A percentile compares a stretch with the other conserved stretches of the same genome.
Conservation (phyloP, 2,113 vertebrate genomes). For the Macrotus californicus region DNA sequence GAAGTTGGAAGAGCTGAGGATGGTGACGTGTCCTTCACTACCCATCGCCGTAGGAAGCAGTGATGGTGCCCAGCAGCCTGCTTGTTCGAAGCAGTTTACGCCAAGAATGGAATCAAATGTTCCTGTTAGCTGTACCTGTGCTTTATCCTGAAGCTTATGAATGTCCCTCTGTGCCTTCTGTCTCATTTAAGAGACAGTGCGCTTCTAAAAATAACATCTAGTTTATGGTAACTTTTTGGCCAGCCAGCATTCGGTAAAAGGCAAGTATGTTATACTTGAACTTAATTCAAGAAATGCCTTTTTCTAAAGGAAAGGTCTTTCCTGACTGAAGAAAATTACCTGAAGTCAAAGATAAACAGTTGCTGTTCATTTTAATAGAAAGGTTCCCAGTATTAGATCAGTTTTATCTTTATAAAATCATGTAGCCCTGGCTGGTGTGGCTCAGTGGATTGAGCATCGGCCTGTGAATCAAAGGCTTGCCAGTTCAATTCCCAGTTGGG, state of each 20-base stretch:
- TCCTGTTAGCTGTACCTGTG: neutral
- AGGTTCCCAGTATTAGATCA: neutral
- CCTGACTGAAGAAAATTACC: neutral
- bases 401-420: conserved; percentile 39
- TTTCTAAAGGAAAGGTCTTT: conserved; percentile 17
- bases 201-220: conserved; percentile 6
- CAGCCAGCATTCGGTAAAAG: conserved; percentile 34
- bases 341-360: neutral
- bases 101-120: neutral
- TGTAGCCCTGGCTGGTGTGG: neutral
- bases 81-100: neutral
- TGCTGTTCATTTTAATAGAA: neutral
- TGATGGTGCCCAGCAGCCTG: neutral
- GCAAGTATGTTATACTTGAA: neutral
- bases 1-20: neutral
- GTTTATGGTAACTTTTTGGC: neutral
- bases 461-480: no score
- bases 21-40: neutral
- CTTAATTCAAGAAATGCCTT: conserved; percentile 13
- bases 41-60: neutral
- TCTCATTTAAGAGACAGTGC: neutral
- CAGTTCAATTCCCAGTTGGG: no score
- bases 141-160: neutral
- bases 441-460: no score
- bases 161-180: neutral